Conservation (phyloP, 2,113 vertebrate genomes). For the Onychostoma macrolepis region DNA sequence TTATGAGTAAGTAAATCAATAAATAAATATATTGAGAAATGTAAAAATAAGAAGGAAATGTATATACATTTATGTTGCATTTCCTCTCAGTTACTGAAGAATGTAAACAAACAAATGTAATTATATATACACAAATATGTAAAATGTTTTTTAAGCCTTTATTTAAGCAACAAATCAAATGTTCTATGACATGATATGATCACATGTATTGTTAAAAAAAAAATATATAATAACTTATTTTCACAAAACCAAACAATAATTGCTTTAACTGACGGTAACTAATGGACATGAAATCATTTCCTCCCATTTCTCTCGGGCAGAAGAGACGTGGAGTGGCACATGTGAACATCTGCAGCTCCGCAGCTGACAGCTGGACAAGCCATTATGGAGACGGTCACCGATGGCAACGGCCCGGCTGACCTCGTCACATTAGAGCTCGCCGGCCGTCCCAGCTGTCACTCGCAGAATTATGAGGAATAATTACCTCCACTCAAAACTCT, state of each 20-base stretch:
- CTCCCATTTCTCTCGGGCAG: background rate
- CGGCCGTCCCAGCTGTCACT: constrained; percentile 16
- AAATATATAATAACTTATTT: background rate
- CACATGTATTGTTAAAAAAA: background rate
- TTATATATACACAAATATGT: background rate
- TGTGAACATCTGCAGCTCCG: constrained; percentile 26
- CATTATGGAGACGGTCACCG: background rate
- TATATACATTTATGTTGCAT: background rate
- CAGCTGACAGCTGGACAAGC: constrained; percentile 30
- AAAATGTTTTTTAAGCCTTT: background rate
- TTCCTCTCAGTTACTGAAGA: background rate
- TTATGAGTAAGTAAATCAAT: background rate
- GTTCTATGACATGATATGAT: background rate
- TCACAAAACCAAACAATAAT: constrained; percentile 1
- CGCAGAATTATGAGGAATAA: background rate
- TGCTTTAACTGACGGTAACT: background rate
- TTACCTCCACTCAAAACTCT: background rate
- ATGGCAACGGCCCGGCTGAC: constrained; percentile 12
- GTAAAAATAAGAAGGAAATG: background rate
- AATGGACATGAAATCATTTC: background rate
- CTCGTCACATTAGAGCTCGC: background rate
- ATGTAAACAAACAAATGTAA: background rate
- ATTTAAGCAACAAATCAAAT: background rate
- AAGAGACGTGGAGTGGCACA: background rate
- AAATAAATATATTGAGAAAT: background rate